Evolutionary conservation across 1,140 invertebrate genomes (phyloP).

Genomic region (Paracyclopina nana): DNA sequence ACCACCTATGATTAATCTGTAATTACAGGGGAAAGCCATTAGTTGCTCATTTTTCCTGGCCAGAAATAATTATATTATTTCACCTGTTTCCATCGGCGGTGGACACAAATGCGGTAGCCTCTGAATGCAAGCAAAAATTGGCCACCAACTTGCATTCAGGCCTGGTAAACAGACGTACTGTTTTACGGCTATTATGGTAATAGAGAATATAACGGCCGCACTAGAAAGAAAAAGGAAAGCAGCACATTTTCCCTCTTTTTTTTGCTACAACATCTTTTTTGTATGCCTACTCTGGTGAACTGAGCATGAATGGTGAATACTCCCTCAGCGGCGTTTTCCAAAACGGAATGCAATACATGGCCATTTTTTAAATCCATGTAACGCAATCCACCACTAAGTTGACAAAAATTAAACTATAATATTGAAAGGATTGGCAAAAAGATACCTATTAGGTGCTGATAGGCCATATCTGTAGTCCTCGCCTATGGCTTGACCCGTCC

Average conservation of each 20-base stretch:
- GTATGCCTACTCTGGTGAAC: not conserved
- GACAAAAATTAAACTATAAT: not conserved
- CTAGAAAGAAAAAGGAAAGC: not conserved
- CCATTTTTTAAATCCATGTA: not conserved
- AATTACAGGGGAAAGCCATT: not conserved
- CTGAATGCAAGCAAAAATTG: conserved; percentile 7
- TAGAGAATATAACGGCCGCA: conserved; percentile 3
- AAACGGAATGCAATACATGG: not conserved
- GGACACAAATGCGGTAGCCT: not conserved
- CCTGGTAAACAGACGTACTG: not conserved
- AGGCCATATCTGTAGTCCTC: not conserved
- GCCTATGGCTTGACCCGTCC: not conserved
- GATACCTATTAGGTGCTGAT: not conserved
- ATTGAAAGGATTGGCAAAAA: not conserved
- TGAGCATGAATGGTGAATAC: not conserved
- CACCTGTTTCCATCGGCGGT: not conserved
- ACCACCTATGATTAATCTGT: too few relatives aligned
- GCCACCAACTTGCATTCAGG: conserved; percentile 2
- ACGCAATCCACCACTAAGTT: not conserved
- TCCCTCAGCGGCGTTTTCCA: not conserved
- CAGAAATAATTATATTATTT: not conserved
- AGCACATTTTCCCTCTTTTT: not conserved
- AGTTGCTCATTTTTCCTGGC: not conserved
- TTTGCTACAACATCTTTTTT: not conserved
- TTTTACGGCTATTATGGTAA: conserved; percentile 8